phyloP scores from a whole-genome alignment of 2,113 vertebrate species.

The Natator depressus region DNA sequence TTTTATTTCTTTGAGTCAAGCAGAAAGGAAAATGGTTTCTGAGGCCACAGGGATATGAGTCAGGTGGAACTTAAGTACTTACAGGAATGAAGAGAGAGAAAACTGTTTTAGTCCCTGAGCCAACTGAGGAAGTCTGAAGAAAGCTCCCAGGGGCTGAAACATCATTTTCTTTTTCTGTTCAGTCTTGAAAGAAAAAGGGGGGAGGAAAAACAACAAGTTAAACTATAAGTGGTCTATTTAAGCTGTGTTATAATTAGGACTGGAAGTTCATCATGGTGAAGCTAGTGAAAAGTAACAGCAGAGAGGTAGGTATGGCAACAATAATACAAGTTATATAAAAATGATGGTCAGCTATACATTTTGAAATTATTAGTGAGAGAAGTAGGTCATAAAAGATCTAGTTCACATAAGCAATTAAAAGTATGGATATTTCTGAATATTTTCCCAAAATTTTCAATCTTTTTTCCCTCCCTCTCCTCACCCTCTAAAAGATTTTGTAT shows the following conservation, averaged over 20 bases:
- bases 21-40: neutral
- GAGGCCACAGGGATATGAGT: neutral
- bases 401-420: neutral
- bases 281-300: neutral
- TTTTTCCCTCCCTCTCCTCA: neutral
- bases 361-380: neutral
- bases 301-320: neutral
- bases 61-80: constrained; percentile 5
- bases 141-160: neutral
- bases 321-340: neutral
- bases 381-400: neutral
- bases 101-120: constrained; percentile 43
- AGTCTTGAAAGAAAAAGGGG: neutral
- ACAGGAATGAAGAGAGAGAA: neutral
- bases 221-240: neutral
- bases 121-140: neutral
- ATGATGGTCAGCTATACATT: neutral
- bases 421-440: neutral
- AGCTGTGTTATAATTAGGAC: constrained; percentile 15
- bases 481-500: neutral
- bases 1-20: constrained; percentile 10
- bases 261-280: neutral
- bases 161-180: constrained; percentile 3
- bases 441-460: neutral
- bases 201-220: neutral